phyloP scores from a whole-genome alignment of 2,888 invertebrate genomes.

The Penaeus monodon region DNA sequence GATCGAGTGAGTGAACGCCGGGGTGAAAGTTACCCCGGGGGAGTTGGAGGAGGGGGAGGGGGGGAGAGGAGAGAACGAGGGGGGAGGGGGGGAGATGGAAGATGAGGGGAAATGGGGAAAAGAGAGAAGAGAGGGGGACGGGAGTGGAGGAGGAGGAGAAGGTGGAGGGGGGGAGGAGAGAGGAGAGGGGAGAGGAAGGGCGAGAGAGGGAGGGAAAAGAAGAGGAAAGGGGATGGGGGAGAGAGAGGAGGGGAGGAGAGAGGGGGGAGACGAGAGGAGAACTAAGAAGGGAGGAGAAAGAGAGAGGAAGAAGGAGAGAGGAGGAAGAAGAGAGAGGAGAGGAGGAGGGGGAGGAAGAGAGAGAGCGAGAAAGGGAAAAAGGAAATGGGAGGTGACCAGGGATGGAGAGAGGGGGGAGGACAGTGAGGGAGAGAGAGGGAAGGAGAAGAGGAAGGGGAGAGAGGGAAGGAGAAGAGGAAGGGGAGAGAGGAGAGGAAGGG shows the following conservation, averaged over 20 bases:
- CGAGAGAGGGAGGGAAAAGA: too few species aligned
- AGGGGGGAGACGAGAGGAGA: too few species aligned
- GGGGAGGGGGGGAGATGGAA: neutral
- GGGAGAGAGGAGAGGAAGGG: neutral
- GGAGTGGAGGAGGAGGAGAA: neutral
- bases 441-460: neutral
- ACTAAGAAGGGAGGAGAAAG: too few species aligned
- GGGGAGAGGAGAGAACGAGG: neutral
- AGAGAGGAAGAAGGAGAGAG: neutral
- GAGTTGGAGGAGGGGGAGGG: neutral
- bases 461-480: neutral
- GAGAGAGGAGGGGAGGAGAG: constrained; percentile 2
- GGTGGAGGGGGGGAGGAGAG: neutral
- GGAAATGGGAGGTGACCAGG: neutral
- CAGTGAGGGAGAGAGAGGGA: neutral
- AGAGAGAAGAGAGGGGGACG: neutral
- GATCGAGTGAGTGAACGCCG: neutral
- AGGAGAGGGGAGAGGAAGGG: too few species aligned
- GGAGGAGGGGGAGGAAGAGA: neutral
- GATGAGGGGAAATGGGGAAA: neutral
- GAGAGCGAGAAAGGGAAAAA: neutral
- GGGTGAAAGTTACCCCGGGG: neutral
- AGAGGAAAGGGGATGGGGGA: too few species aligned
- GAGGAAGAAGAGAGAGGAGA: neutral
- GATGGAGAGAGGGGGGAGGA: neutral